Evolutionary conservation across 2,113 vertebrate genomes (phyloP).

Genomic region (Ochotona curzoniae): DNA sequence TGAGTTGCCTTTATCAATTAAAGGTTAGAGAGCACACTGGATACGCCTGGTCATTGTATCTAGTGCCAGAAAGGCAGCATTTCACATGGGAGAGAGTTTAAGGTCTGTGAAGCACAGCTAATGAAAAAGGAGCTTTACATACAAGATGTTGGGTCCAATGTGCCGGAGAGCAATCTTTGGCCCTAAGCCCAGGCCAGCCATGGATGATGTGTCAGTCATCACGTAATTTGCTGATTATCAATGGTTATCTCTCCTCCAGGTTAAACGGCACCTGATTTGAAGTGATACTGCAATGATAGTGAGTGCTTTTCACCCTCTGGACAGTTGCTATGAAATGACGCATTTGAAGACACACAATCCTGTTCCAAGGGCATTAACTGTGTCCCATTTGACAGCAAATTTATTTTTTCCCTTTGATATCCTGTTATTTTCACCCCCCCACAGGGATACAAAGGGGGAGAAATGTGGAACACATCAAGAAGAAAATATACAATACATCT

Average conservation of each 20-base stretch:
- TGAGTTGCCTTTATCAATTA: slow-evolving; percentile 86
- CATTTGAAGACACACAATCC: not conserved
- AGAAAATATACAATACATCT: not conserved
- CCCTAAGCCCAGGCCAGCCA: slow-evolving; percentile 49
- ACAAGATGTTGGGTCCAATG: slow-evolving; percentile 52
- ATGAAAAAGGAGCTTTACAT: not conserved
- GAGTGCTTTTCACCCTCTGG: not conserved
- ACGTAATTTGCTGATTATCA: slow-evolving; percentile 39
- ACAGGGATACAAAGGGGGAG: not conserved
- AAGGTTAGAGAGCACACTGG: slow-evolving; percentile 78
- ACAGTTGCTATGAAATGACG: not conserved
- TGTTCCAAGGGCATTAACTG: not conserved
- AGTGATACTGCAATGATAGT: not conserved
- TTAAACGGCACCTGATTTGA: not conserved
- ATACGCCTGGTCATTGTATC: slow-evolving; percentile 65
- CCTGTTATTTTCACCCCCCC: not conserved
- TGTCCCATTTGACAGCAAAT: not conserved
- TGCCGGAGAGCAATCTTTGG: slow-evolving; percentile 69
- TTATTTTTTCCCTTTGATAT: not conserved
- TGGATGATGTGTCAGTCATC: not conserved
- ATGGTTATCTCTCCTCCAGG: not conserved
- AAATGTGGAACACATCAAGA: not conserved
- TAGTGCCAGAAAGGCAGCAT: slow-evolving; percentile 78
- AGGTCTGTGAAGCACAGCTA: slow-evolving; percentile 49
- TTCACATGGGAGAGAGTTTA: slow-evolving; percentile 52